Evolutionary conservation across 2,797 vertebrate species (phyloP), one percentile per base, ranked within the genome.

Genomic region (Oryzias dopingdopingensis): DNA sequence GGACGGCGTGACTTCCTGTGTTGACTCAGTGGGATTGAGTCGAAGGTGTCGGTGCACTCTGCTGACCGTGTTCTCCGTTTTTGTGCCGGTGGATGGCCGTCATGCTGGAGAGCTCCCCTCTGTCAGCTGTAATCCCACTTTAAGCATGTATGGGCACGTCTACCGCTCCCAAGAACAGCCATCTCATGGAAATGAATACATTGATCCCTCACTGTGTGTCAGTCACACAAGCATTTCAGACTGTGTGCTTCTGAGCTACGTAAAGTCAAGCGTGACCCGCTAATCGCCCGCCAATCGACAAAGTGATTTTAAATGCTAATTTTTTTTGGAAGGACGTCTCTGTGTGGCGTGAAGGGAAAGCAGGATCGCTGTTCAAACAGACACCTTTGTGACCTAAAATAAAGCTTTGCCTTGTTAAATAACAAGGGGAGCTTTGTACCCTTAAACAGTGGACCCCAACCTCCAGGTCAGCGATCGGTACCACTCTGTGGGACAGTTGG

Each of bases 91-190:
- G 20, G 76, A 51, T 58, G 42, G 58, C 76, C 50, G 51, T 56
- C 64, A 44, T 74, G 76, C 72, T 61, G 22, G 56, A 80, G 72
- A 81, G 80, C 60, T 59, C 69, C 69, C 52, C 70, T 80, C 84
- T 85, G 79, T 68, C 72, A 42, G 40, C 68, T 0, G 73, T 92
- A 92, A 93, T 92, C 91, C 86, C 58, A 15, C 69, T 83, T 76
- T 92, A 89, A 88, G 90, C 87, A 93, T 93, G 91, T 88, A 54
- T 73, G 56, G 84, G 83, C 92, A 93, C 89, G 90, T 81, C 75
- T 56, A 17, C 45, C 14, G 77, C 74, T 76, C 74, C 79, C 72
- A 48, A 86, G 83, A 85, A 82, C 83, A 66, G 71, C 80, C 79
- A 55, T 88, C 84, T 87, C 82, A 74, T 73, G 76, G 83, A 91